These are phyloP conservation scores for Condylostylus longicornis DNA, from an alignment of 1,140 invertebrate species.

Conservation along the genomic window DNA sequence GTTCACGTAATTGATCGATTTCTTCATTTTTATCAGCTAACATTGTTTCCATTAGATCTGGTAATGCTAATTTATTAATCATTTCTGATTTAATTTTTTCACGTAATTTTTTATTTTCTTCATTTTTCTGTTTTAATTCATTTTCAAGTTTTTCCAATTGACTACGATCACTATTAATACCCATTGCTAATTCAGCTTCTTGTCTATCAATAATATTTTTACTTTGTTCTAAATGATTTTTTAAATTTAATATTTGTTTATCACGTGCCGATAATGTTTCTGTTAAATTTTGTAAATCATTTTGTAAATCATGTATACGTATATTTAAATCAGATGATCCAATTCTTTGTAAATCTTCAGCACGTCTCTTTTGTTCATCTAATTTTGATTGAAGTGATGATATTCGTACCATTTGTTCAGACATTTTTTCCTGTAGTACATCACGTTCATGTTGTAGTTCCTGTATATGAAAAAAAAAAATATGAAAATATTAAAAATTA, in stretches of 20 bases:
- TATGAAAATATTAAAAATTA: no score
- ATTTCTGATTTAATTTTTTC: conserved; percentile 33
- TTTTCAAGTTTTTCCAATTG: conserved; percentile 38
- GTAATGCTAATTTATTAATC: conserved; percentile 34
- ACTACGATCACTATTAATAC: conserved; percentile 32
- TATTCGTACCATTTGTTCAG: conserved; percentile 63
- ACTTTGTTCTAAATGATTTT: conserved; percentile 29
- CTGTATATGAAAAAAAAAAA: conserved; percentile 32
- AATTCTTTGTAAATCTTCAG: conserved; percentile 50
- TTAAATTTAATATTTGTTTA: conserved; percentile 37
- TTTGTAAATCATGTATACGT: conserved; percentile 48
- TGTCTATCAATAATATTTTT: conserved; percentile 30
- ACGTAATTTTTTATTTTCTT: conserved; percentile 39
- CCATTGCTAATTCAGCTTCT: conserved; percentile 36
- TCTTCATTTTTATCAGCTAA: conserved; percentile 51
- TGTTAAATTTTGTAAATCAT: conserved; percentile 37
- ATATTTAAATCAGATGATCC: conserved; percentile 47
- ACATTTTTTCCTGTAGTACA: conserved; percentile 58
- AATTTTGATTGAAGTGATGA: conserved; percentile 60
- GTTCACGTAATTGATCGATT: conserved; percentile 43
- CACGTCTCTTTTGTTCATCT: conserved; percentile 57
- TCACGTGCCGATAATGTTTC: conserved; percentile 42
- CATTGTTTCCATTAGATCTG: conserved; percentile 44
- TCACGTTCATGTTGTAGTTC: conserved; percentile 65
- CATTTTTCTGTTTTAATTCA: conserved; percentile 36